Conservation (phyloP, 2,888 invertebrate species). For the Heliconius cydno region DNA sequence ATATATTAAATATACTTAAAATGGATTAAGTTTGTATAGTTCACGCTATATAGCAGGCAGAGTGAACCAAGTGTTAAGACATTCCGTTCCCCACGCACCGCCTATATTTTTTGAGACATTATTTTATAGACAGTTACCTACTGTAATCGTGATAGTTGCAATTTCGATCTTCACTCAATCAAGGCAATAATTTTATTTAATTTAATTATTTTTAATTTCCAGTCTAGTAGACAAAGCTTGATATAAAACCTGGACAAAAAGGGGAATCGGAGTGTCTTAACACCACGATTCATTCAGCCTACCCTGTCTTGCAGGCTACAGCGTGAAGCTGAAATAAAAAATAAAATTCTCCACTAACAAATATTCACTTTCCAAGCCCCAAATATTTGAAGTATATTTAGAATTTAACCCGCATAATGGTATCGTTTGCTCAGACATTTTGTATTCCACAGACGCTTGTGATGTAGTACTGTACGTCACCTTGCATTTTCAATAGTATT, state of each 20-base stretch:
- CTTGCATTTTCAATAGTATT: constrained; percentile 14
- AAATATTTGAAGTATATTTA: constrained; percentile 12
- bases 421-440: constrained; percentile 5
- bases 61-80: neutral
- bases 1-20: neutral
- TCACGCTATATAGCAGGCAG: no score
- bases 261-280: neutral
- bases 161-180: neutral
- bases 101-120: no score
- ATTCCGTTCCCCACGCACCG: neutral
- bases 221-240: neutral
- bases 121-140: no score
- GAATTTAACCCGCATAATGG: constrained; percentile 14
- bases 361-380: neutral
- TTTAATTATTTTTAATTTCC: neutral
- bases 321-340: neutral
- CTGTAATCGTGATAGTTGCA: neutral
- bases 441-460: constrained; percentile 23
- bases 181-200: neutral
- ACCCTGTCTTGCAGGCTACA: neutral
- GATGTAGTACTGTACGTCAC: constrained; percentile 25
- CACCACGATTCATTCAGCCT: neutral
- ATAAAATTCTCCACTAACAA: neutral
- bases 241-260: neutral
- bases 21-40: neutral